Base-by-base conservation (phyloP, 2,113 vertebrate species). In the Poeciliopsis turrubarensis region DNA sequence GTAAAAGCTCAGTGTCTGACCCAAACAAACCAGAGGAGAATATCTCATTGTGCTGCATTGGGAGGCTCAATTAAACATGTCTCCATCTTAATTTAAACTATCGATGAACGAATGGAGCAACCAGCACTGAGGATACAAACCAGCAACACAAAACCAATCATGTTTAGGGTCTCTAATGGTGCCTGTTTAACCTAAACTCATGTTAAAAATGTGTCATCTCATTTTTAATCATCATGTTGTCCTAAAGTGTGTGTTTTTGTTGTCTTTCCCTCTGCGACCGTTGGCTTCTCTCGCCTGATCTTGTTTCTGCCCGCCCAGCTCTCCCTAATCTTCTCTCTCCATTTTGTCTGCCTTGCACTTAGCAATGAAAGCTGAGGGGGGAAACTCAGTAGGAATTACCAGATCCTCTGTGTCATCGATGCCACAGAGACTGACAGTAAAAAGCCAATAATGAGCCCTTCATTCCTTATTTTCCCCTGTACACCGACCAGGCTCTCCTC, bases 1-100 rank as follows among this genome's bases (percentile, higher is more conserved):
- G 29, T 66, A 34, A 62, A 41, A 63, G 71, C 69, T 71, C 72
- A 89, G 90, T 77, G 84, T 82, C 89, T 89, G 89, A 93, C 87
- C 90, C 89, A 34, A 39, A 72, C 77, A 70, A 63, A 72, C 75
- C 65, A 9, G 77, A 73, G 72, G 80, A 79, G 32, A 65, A 82
- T 75, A 32, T 75, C 81, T 89, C 86, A 26, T 88, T 81, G 76
- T 73, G 83, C 54, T 71, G 81, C 73, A 85, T 86, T 87, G 85
- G 74, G 61, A 77, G 72, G 68, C 54, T 74, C 87, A 86, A 78
- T 88, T 89, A 87, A 89, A 89, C 77, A 78, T 61, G 83, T 86
- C 89, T 87, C 27, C 77, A n/a, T 66, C 77, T 85, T 87, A 82
- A 87, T 85, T 87, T 32, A 90, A 80, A 70, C 72, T 75, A 72